These are phyloP conservation scores for Psilopsiagon aymara DNA, from an alignment of 2,113 vertebrate genomes.

Conservation along the genomic window DNA sequence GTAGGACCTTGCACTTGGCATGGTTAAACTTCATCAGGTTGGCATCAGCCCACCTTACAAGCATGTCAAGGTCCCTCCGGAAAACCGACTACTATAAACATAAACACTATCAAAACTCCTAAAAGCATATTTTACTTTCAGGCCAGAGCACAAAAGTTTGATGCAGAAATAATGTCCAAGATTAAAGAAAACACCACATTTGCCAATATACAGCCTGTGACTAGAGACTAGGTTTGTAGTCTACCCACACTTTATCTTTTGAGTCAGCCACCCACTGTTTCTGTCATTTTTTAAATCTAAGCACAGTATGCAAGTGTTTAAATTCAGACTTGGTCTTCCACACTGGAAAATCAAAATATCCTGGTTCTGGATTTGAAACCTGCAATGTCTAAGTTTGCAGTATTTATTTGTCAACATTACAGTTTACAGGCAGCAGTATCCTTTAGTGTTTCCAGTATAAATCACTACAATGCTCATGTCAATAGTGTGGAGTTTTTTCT, in stretches of 20 bases:
- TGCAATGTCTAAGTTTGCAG: neutral
- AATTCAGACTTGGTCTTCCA: neutral
- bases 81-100: neutral
- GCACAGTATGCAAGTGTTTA: conserved; percentile 30
- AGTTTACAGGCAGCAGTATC: neutral
- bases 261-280: neutral
- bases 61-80: too few species aligned
- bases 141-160: neutral
- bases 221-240: neutral
- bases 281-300: conserved; percentile 4
- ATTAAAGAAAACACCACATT: neutral
- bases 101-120: neutral
- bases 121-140: neutral
- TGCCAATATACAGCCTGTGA: neutral
- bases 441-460: neutral
- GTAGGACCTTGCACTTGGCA: too few species aligned
- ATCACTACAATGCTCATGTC: neutral
- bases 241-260: neutral
- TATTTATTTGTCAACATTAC: neutral
- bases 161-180: neutral
- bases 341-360: conserved; percentile 21
- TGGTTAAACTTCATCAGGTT: too few species aligned
- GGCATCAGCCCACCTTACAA: too few species aligned
- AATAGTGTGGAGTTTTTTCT: neutral
- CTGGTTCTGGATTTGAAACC: neutral